phyloP scores from a whole-genome alignment of 2,113 vertebrate genomes.

The Seriola aureovittata region DNA sequence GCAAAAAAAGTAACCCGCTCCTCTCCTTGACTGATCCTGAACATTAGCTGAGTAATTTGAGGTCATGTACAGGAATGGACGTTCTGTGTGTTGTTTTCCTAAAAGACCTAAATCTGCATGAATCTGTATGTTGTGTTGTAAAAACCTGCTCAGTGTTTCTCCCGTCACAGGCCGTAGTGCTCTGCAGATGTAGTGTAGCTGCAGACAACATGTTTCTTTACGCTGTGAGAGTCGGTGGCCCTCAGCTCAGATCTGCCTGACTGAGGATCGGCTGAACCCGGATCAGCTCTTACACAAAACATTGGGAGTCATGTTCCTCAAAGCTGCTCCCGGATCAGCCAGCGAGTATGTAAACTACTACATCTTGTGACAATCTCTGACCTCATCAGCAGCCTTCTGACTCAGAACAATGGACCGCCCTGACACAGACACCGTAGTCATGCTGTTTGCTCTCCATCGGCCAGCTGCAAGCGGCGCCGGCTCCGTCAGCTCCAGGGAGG shows the following conservation, averaged over 20 bases:
- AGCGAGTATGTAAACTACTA: conserved; percentile 54
- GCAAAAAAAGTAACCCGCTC: conserved; percentile 21
- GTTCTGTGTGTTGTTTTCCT: conserved; percentile 62
- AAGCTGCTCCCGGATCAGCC: conserved; percentile 47
- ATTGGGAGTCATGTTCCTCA: conserved; percentile 11
- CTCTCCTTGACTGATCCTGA: conserved; percentile 36
- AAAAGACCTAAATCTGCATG: conserved; percentile 79
- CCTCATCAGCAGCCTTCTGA: conserved; percentile 70
- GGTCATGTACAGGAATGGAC: conserved; percentile 46
- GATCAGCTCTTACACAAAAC: neutral
- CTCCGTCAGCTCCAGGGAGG: conserved; percentile 26
- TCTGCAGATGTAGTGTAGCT: conserved; percentile 50
- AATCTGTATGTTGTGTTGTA: conserved; percentile 71
- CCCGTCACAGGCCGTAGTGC: conserved; percentile 60
- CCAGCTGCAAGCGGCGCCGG: conserved; percentile 35
- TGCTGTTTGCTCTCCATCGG: conserved; percentile 26
- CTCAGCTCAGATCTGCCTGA: conserved; percentile 29
- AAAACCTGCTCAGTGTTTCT: conserved; percentile 61
- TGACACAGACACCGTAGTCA: conserved; percentile 53
- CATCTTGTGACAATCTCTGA: conserved; percentile 80
- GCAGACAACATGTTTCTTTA: conserved; percentile 45
- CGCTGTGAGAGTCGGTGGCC: conserved; percentile 17
- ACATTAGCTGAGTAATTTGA: conserved; percentile 25
- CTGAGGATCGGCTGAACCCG: conserved; percentile 20
- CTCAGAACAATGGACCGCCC: conserved; percentile 70